Evolutionary conservation across 2,888 invertebrate genomes (phyloP).

Genomic region (Polymixis lichenea): DNA sequence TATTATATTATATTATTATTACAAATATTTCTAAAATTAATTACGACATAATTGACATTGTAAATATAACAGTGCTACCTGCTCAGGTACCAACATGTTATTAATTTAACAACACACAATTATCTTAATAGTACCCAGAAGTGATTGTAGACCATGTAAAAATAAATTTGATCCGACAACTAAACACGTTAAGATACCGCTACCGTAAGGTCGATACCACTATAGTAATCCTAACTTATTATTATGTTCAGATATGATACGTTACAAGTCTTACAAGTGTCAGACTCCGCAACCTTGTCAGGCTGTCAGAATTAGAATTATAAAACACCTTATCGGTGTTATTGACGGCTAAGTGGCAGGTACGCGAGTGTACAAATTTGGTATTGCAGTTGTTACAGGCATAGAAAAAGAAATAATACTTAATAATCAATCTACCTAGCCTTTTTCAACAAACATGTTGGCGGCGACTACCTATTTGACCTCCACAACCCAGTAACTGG

Average conservation of each 20-base stretch:
- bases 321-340: conserved; percentile 65
- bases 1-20: too few species aligned
- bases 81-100: conserved; percentile 34
- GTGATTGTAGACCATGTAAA: conserved; percentile 58
- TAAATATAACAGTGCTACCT: conserved; percentile 28
- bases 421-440: too few species aligned
- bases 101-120: conserved; percentile 55
- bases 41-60: conserved; percentile 9
- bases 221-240: conserved; percentile 53
- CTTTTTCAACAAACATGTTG: too few species aligned
- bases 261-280: conserved; percentile 31
- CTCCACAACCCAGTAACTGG: too few species aligned
- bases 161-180: conserved; percentile 58
- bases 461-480: too few species aligned
- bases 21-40: conserved; percentile 12
- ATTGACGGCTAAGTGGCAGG: conserved; percentile 67
- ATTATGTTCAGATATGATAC: conserved; percentile 41
- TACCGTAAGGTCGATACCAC: conserved; percentile 56
- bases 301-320: conserved; percentile 64
- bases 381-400: conserved; percentile 3
- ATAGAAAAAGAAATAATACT: conserved; percentile 3
- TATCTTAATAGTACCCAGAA: conserved; percentile 60
- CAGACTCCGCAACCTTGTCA: conserved; percentile 53
- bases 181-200: conserved; percentile 48
- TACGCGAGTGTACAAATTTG: conserved; percentile 53